These are phyloP conservation scores for Ladona fulva DNA, from an alignment of 1,140 invertebrate species.

Conservation along the genomic window DNA sequence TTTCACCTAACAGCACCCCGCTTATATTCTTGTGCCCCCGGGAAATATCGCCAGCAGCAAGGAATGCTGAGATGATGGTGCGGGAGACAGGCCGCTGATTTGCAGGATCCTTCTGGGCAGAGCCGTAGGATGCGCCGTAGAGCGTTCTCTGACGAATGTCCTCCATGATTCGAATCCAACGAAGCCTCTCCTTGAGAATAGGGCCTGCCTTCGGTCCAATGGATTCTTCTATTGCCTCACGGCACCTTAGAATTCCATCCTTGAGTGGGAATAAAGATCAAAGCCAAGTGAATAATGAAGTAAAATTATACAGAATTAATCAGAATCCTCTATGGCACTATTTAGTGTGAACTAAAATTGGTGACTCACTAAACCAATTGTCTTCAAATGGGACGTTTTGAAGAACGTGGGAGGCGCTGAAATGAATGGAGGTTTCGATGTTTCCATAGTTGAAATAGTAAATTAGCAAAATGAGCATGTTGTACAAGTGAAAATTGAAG, in stretches of 20 bases:
- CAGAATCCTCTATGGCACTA: no score
- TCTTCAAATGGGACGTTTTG: no score
- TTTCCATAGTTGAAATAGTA: no score
- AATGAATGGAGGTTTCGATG: no score
- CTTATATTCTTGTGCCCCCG: background rate
- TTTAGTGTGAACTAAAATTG: no score
- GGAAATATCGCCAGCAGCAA: background rate
- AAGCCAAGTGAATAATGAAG: no score
- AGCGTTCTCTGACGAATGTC: background rate
- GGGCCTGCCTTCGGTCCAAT: background rate
- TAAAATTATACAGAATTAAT: no score
- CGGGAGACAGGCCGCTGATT: background rate
- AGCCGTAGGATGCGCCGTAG: background rate
- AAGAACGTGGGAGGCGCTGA: no score
- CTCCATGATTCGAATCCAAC: background rate
- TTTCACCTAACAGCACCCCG: background rate
- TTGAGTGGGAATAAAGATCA: background rate
- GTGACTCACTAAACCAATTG: no score
- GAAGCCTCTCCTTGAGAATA: background rate
- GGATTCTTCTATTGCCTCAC: background rate
- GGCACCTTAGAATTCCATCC: background rate
- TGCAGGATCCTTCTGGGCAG: background rate
- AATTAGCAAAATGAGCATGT: no score
- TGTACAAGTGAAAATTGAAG: no score
- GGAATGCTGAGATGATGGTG: background rate